Evolutionary conservation across 1,140 invertebrate species (phyloP), one percentile per base, ranked within the genome.

Genomic region (Drosophila kurseongensis): DNA sequence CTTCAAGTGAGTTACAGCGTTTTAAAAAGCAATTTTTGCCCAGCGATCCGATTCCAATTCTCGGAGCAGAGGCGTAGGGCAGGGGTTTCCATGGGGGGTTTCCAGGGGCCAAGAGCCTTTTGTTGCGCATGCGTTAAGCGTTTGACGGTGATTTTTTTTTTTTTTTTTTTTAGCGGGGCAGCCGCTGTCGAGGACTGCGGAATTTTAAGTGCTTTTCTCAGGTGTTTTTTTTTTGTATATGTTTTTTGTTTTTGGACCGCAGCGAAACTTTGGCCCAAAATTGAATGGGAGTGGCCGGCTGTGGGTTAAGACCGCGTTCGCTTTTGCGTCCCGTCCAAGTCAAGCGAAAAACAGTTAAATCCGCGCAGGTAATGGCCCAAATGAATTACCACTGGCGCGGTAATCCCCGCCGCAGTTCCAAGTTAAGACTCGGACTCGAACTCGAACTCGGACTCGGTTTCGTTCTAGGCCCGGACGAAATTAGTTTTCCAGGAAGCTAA

Each of bases 101-200:
- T 3, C n/a, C 12, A 13, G 16, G 32, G 32, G 35, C 23, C 23
- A 2, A 29, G 10, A 66, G 66, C 67, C 68, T 74, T 84, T 84
- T 85, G 74, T 72, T 85, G 81, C 77, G 81, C 81, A 62, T 85
- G 81, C 81, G 81, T 85, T 57, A 65, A 71, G 56, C 67, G 63
- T 78, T 85, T 80, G 81, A 68, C 74, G 74, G 51, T 56, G 44
- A 68, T 47, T 73, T 75, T 66, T 68, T 65, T 44, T 14, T 45
- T 14, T 45, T 32, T 32, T 32, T 32, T 29, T 5, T 32, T 27
- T 13, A 44, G 18, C 45, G 18, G 42, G 42, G 29, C 44, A 47
- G 23, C 14, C 41, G n/a, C 18, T 6, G 18, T 8, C 29, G 45
- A 50, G 58, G 16, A 57, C 32, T 27, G 51, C 63, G 72, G 72